Evolutionary conservation across 2,888 invertebrate species (phyloP).

Genomic region (Machimus atricapillus): DNA sequence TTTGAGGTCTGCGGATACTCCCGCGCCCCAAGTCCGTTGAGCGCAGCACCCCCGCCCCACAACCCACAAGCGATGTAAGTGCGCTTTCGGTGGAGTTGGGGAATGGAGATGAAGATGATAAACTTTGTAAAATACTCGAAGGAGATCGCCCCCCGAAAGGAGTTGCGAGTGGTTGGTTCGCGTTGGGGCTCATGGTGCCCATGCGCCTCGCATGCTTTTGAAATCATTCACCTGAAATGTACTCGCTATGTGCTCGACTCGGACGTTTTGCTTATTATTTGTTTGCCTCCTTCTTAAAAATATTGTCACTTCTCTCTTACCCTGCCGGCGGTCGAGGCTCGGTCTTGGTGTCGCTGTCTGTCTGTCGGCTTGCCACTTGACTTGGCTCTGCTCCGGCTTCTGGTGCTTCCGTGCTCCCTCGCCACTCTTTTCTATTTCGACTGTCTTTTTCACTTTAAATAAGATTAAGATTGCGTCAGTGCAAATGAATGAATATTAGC

Average conservation of each 20-base stretch:
- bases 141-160: not conserved
- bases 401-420: not conserved
- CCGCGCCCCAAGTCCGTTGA: not conserved
- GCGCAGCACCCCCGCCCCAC: not conserved
- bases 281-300: conserved; percentile 15
- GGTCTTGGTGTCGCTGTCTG: not conserved
- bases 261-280: conserved; percentile 8
- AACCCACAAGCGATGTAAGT: not conserved
- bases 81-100: not conserved
- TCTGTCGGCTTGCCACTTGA: not conserved
- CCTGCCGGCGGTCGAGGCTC: not conserved
- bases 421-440: not conserved
- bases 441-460: conserved; percentile 9
- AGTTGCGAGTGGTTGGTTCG: not conserved
- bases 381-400: not conserved
- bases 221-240: conserved; percentile 40
- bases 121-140: not conserved
- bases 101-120: not conserved
- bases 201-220: conserved; percentile 39
- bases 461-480: conserved; percentile 27
- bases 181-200: not conserved
- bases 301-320: conserved; percentile 21
- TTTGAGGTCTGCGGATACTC: not conserved
- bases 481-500: not conserved
- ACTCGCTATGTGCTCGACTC: not conserved